A percentile compares a stretch with the other conserved stretches of the same genome.
These are phyloP conservation scores for Corythaeola cristata DNA, from an alignment of 2,113 vertebrate genomes.

Conservation along the genomic window DNA sequence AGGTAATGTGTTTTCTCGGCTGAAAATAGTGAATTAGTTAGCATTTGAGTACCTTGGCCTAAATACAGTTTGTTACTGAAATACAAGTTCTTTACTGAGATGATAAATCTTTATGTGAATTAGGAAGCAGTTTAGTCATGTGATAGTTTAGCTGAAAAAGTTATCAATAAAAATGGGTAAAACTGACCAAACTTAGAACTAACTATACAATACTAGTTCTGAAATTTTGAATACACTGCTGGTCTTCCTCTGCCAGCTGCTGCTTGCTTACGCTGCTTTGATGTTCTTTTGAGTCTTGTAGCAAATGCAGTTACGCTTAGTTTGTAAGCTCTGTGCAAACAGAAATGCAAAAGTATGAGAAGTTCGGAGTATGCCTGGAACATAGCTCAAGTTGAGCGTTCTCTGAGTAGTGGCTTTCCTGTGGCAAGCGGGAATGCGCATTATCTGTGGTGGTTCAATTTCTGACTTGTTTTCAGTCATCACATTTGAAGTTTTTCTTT, in stretches of 20 bases:
- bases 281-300: not conserved
- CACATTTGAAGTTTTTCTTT: not conserved
- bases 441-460: not conserved
- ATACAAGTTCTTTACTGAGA: not conserved
- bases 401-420: not conserved
- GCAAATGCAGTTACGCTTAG: not conserved
- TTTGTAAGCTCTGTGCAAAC: not conserved
- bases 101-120: not conserved
- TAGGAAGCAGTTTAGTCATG: not conserved
- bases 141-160: not conserved
- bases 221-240: not conserved
- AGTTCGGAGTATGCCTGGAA: not conserved
- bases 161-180: not conserved
- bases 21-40: not conserved
- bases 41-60: not conserved
- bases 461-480: not conserved
- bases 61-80: not conserved
- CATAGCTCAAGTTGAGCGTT: not conserved
- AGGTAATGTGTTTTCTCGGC: not conserved
- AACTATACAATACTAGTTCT: not conserved
- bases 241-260: not conserved
- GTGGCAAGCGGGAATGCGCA: not conserved
- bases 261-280: not conserved
- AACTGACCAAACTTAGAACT: not conserved
- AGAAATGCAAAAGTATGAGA: not conserved